Conservation (phyloP, 2,888 invertebrate genomes). For the Caenorhabditis panamensis region DNA sequence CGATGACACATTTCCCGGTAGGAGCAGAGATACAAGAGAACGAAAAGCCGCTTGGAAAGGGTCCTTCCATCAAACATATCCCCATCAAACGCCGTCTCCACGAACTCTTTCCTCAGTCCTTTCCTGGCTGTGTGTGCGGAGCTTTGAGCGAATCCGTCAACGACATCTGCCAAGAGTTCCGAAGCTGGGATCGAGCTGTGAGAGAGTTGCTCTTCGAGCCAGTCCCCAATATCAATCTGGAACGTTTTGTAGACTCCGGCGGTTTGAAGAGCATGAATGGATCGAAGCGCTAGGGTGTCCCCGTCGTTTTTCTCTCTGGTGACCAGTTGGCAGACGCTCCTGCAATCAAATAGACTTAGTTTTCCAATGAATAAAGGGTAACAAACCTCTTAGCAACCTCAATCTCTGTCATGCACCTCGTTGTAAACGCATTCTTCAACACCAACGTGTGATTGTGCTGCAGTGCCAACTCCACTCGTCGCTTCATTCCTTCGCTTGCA, state of each 20-base stretch:
- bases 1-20: constrained; percentile 53
- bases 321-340: constrained; percentile 43
- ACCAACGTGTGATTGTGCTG: constrained; percentile 34
- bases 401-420: constrained; percentile 44
- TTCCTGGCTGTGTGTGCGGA: not conserved
- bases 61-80: constrained; percentile 54
- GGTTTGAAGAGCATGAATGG: constrained; percentile 52
- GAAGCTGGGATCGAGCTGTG: constrained; percentile 37
- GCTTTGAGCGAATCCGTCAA: constrained; percentile 42
- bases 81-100: constrained; percentile 40
- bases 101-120: constrained; percentile 28
- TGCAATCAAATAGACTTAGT: constrained; percentile 9
- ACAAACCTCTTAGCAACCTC: constrained; percentile 54
- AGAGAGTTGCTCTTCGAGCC: constrained; percentile 51
- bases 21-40: constrained; percentile 53
- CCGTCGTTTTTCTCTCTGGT: constrained; percentile 7
- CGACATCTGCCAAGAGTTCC: constrained; percentile 26
- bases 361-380: too few relatives aligned
- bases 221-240: constrained; percentile 46
- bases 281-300: constrained; percentile 37
- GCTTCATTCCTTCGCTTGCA: constrained; percentile 39
- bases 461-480: constrained; percentile 30
- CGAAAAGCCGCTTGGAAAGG: constrained; percentile 44
- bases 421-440: constrained; percentile 37
- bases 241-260: constrained; percentile 39